phyloP scores from a whole-genome alignment of 2,797 vertebrate species.

The Epinephelus malabaricus region DNA sequence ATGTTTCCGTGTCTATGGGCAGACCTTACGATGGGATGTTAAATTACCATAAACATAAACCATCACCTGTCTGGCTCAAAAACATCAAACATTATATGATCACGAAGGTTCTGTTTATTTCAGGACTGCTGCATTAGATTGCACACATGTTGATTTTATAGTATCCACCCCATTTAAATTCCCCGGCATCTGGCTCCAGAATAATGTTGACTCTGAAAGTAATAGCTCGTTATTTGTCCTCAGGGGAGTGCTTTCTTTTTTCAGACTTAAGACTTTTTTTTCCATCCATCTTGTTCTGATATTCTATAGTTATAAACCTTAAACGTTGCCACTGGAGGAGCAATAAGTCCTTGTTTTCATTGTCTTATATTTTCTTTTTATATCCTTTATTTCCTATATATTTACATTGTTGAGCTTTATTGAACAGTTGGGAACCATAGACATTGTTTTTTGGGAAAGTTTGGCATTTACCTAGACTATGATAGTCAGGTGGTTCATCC shows the following conservation, averaged over 20 bases:
- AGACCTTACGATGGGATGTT: no score
- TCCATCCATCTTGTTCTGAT: not conserved
- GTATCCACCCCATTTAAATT: not conserved
- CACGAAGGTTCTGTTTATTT: not conserved
- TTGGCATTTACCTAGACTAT: no score
- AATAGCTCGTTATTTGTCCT: not conserved
- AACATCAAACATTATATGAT: constrained; percentile 2
- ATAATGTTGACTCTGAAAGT: constrained; percentile 3
- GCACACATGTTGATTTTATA: not conserved
- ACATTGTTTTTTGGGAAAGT: no score
- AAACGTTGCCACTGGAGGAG: not conserved
- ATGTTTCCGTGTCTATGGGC: no score
- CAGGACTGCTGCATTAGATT: not conserved
- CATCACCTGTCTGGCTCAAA: not conserved
- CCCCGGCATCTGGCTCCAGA: not conserved
- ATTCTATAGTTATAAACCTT: not conserved
- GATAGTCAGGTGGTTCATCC: no score
- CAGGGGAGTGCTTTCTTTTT: rapidly evolving
- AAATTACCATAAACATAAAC: not conserved
- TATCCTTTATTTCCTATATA: not conserved
- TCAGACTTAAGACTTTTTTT: not conserved
- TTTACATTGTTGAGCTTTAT: not conserved
- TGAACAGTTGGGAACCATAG: not conserved
- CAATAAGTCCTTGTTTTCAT: not conserved
- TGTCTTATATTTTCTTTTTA: not conserved